These are phyloP conservation scores for Sphaeramia orbicularis DNA, from an alignment of 2,797 vertebrate genomes.

Conservation along the genomic window DNA sequence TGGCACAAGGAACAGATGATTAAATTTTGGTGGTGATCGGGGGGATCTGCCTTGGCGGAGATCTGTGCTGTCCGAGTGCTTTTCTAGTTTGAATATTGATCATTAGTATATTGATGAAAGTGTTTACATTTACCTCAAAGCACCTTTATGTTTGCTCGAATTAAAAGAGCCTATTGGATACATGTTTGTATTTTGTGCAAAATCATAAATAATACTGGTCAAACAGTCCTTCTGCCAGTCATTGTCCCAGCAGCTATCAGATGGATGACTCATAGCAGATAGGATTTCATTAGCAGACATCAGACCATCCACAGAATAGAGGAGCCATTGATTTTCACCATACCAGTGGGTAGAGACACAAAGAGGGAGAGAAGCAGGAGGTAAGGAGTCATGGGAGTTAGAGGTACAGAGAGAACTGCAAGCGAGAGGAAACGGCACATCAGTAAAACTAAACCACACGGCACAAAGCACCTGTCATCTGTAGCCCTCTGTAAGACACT, in stretches of 20 bases:
- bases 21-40: too few species aligned
- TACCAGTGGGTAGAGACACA: constrained; percentile 60
- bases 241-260: constrained; percentile 64
- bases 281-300: constrained; percentile 81
- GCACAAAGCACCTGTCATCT: constrained; percentile 57
- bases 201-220: constrained; percentile 35
- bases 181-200: constrained; percentile 4
- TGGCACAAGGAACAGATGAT: too few species aligned
- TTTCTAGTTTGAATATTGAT: too few species aligned
- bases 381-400: constrained; percentile 33
- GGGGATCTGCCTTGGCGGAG: too few species aligned
- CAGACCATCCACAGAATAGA: constrained; percentile 71
- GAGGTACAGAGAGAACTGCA: constrained; percentile 28
- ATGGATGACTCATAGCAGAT: constrained; percentile 82
- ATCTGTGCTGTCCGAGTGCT: too few species aligned
- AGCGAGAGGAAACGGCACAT: constrained; percentile 43
- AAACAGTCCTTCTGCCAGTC: constrained; percentile 28
- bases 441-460: constrained; percentile 50
- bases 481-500: constrained; percentile 24
- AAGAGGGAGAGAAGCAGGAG: constrained; percentile 41
- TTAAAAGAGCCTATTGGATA: constrained; percentile 1
- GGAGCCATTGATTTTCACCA: constrained; percentile 78
- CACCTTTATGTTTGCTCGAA: constrained; percentile 11
- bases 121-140: not conserved
- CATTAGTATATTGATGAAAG: too few species aligned